Conservation (phyloP, 2,888 invertebrate genomes). For the Rhagium mordax region DNA sequence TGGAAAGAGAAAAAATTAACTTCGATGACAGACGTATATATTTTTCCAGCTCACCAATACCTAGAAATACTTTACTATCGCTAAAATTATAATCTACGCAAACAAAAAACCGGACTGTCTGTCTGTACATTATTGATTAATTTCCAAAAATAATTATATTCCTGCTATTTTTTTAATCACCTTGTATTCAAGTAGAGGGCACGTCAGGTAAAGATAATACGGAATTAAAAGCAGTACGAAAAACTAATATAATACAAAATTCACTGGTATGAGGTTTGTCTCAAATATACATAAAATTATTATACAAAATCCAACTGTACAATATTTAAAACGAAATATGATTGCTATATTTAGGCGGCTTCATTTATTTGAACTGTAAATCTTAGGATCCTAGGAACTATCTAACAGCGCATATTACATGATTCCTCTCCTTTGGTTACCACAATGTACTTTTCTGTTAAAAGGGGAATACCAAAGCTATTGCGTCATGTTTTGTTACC, state of each 20-base stretch:
- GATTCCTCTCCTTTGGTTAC: slow-evolving; percentile 15
- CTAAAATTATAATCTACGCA: not conserved
- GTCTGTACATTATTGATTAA: not conserved
- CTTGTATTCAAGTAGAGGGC: not conserved
- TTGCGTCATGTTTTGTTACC: not conserved
- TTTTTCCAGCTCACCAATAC: not conserved
- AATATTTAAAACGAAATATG: not conserved
- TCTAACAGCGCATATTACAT: not conserved
- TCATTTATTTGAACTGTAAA: slow-evolving; percentile 17
- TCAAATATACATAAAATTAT: slow-evolving; percentile 16
- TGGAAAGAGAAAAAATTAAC: no score
- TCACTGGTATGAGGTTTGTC: not conserved
- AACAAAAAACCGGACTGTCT: no score
- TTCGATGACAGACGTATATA: no score
- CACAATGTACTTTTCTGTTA: not conserved
- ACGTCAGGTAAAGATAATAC: not conserved
- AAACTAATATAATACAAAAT: slow-evolving; percentile 2
- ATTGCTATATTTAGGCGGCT: not conserved
- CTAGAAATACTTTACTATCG: not conserved
- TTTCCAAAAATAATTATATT: no score
- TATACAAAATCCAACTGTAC: not conserved
- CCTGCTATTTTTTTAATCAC: not conserved
- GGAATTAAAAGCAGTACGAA: not conserved
- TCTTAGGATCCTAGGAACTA: slow-evolving; percentile 20
- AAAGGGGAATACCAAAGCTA: slow-evolving; percentile 3